phyloP scores from a whole-genome alignment of 2,888 invertebrate species.

The Monochamus alternatus region DNA sequence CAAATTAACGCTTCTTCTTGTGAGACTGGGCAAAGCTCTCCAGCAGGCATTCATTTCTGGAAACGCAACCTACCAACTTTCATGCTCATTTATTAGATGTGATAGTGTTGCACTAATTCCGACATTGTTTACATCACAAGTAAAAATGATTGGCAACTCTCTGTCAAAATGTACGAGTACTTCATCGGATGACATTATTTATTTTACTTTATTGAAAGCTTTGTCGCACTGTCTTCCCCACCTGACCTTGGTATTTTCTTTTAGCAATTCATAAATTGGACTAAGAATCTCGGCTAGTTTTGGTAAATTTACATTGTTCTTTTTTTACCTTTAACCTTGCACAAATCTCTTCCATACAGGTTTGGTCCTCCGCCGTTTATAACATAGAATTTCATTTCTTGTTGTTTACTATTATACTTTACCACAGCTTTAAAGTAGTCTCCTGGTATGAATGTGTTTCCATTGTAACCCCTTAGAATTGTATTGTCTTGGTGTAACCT shows the following conservation, averaged over 20 bases:
- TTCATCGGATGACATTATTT: conserved; percentile 4
- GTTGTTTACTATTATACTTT: conserved; percentile 9
- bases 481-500: neutral
- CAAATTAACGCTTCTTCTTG: neutral
- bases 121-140: neutral
- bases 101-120: conserved; percentile 25
- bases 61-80: conserved; percentile 26
- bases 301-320: neutral
- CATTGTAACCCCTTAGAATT: neutral
- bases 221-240: neutral
- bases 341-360: conserved; percentile 34
- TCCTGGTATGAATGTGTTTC: neutral
- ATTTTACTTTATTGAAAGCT: neutral
- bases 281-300: neutral
- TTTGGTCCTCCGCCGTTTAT: conserved; percentile 19
- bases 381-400: conserved; percentile 27
- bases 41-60: conserved; percentile 24
- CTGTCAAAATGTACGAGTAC: conserved; percentile 2
- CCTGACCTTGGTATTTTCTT: neutral
- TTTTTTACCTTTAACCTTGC: neutral
- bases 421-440: conserved; percentile 22
- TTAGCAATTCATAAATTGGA: conserved; percentile 1
- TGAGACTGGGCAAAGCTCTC: conserved; percentile 17
- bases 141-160: neutral
- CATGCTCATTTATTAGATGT: conserved; percentile 22